phyloP scores from a whole-genome alignment of 2,888 invertebrate genomes.

The Cosmopolites sordidus region DNA sequence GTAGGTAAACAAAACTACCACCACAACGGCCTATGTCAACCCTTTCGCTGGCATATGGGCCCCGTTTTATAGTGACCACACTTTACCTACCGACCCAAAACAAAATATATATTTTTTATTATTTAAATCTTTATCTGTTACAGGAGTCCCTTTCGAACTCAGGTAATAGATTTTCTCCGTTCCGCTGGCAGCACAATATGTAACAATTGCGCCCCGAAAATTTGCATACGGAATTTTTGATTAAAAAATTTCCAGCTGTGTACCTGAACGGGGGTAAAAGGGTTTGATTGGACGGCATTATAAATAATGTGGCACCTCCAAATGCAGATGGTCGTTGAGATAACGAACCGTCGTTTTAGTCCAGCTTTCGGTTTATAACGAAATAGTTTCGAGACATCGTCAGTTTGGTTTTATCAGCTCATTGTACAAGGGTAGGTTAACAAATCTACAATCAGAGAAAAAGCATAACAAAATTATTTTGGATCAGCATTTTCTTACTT shows the following conservation, averaged over 20 bases:
- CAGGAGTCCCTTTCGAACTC: constrained; percentile 21
- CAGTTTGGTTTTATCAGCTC: too few species aligned
- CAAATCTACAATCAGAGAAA: too few species aligned
- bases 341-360: constrained; percentile 9
- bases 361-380: background rate
- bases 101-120: constrained; percentile 1
- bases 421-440: too few species aligned
- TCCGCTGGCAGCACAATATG: constrained; percentile 38
- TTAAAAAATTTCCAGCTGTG: constrained; percentile 30
- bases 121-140: constrained; percentile 23
- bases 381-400: too few species aligned
- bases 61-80: constrained; percentile 18
- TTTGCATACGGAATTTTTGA: constrained; percentile 37
- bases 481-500: too few species aligned
- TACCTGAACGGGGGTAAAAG: constrained; percentile 25
- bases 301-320: constrained; percentile 10
- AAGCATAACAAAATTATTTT: too few species aligned
- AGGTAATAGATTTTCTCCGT: constrained; percentile 33
- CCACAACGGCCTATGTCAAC: constrained; percentile 1
- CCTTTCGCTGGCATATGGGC: constrained; percentile 2
- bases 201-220: constrained; percentile 39
- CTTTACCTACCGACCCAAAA: constrained; percentile 10
- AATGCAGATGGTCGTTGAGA: constrained; percentile 22
- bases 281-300: constrained; percentile 25
- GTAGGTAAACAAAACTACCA: too few species aligned